A percentile compares a stretch with the other conserved stretches of the same genome.
phyloP scores from a whole-genome alignment of 2,113 vertebrate genomes.

The Petrocephalus zakoni region DNA sequence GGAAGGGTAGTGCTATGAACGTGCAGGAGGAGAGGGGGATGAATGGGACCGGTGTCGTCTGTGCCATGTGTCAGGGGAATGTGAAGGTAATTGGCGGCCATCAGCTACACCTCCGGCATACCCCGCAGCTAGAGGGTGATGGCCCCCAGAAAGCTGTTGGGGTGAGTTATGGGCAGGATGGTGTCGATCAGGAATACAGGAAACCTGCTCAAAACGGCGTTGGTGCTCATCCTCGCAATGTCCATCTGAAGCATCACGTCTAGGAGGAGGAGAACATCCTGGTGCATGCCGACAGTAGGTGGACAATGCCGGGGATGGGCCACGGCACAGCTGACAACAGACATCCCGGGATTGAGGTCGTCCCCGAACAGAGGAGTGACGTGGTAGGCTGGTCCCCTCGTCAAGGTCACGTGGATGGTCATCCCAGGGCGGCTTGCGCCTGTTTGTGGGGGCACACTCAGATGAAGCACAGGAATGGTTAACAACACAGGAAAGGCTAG shows the following conservation, averaged over 20 bases:
- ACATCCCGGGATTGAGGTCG: background rate
- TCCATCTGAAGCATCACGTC: background rate
- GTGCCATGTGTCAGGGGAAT: background rate
- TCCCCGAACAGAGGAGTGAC: background rate
- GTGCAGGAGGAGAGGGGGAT: background rate
- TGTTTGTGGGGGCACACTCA: background rate
- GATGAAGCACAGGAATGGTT: background rate
- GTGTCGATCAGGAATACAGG: background rate
- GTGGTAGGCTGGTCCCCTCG: background rate
- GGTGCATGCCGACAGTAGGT: background rate
- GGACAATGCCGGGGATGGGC: background rate
- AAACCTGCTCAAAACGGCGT: background rate
- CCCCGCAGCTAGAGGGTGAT: background rate
- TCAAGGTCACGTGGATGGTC: background rate
- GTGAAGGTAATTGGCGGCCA: background rate
- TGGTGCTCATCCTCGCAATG: background rate
- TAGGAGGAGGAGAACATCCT: background rate
- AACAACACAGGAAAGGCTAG: background rate
- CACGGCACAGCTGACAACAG: background rate
- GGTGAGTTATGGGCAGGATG: background rate
- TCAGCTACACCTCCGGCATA: background rate
- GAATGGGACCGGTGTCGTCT: background rate
- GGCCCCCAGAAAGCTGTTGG: background rate
- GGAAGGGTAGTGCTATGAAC: background rate
- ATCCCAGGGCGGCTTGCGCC: background rate